Percentiles rank a stretch among this genome's conserved stretches.
Conservation (phyloP, 2,888 invertebrate genomes). For the Caenorhabditis plicata region DNA sequence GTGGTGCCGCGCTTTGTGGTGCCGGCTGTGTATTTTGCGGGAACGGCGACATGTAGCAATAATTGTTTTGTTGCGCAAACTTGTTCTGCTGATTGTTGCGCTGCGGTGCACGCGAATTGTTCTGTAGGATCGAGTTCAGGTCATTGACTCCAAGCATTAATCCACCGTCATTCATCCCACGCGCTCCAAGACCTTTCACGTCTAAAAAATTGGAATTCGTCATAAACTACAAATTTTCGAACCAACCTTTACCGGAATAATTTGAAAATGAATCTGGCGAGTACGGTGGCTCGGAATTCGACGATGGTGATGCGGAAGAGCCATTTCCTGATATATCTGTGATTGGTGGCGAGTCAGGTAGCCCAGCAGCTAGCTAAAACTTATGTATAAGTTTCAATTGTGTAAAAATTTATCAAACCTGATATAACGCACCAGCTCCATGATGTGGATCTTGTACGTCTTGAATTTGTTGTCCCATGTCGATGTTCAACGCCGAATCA, state of each 20-base stretch:
- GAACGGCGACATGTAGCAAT: conserved; percentile 11
- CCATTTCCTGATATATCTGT: conserved; percentile 59
- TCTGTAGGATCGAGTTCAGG: conserved; percentile 11
- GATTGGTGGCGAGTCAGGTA: conserved; percentile 63
- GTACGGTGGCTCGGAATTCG: conserved; percentile 59
- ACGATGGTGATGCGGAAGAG: conserved; percentile 56
- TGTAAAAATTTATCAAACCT: conserved; percentile 4
- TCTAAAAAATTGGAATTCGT: neutral
- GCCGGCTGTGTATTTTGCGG: conserved; percentile 25
- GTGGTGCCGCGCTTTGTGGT: conserved; percentile 12
- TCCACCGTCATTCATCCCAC: conserved; percentile 30
- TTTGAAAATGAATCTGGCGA: conserved; percentile 55
- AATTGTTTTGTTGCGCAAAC: conserved; percentile 5
- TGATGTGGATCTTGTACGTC: neutral
- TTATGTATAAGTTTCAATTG: too few relatives aligned
- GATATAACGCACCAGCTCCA: neutral
- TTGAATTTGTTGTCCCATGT: too few relatives aligned
- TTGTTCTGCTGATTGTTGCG: neutral
- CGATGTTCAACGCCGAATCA: too few relatives aligned
- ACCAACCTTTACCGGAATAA: conserved; percentile 37
- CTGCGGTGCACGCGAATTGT: conserved; percentile 7
- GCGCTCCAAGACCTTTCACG: conserved; percentile 12
- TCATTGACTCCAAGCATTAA: conserved; percentile 40
- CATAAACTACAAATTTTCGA: neutral
- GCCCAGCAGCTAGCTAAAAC: conserved; percentile 14